phyloP scores from a whole-genome alignment of 2,113 vertebrate genomes.

The Tenrec ecaudatus region DNA sequence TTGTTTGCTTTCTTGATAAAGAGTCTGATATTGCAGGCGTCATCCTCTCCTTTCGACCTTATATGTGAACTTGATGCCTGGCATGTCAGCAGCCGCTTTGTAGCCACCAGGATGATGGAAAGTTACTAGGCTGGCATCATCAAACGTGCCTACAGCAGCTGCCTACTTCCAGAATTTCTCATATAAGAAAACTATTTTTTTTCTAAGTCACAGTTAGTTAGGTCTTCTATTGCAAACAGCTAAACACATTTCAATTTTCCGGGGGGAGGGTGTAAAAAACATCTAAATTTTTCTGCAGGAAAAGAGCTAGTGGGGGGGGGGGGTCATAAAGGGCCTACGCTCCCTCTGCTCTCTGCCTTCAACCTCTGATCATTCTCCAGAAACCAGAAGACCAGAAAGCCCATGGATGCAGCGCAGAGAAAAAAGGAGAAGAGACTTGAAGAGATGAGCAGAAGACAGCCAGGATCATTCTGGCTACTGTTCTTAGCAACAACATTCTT shows the following conservation, averaged over 20 bases:
- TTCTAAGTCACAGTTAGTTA: neutral
- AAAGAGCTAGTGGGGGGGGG: too few species aligned
- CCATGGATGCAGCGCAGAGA: too few species aligned
- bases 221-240: neutral
- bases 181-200: constrained; percentile 12
- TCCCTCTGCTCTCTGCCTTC: too few species aligned
- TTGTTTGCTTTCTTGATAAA: constrained; percentile 42
- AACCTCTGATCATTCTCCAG: too few species aligned
- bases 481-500: neutral
- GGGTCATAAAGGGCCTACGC: too few species aligned
- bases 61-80: constrained; percentile 6
- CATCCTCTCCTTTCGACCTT: constrained; percentile 36
- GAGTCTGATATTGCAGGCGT: neutral
- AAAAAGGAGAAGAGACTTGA: too few species aligned
- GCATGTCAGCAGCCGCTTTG: constrained; percentile 22
- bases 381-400: too few species aligned
- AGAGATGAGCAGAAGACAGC: neutral
- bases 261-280: too few species aligned
- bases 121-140: neutral
- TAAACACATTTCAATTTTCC: neutral
- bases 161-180: neutral
- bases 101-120: neutral
- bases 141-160: neutral
- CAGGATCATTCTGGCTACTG: neutral
- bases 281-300: too few species aligned